Evolutionary conservation across 92 coral and sea anemone species (phyloP).

Genomic region (Phenganax stokvisi): DNA sequence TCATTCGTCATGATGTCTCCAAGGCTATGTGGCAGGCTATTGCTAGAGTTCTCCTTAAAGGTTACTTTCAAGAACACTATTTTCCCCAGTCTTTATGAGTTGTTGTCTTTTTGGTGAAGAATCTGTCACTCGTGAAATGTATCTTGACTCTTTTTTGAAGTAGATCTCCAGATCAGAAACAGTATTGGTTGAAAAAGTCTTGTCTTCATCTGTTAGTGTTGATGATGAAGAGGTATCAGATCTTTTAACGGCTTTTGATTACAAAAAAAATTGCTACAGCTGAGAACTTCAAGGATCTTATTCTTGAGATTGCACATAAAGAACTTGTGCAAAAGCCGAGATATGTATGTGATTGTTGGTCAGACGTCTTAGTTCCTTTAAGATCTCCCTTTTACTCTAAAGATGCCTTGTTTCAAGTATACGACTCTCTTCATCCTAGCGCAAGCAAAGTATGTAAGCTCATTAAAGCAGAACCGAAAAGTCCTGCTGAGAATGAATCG

Average conservation of each 20-base stretch:
- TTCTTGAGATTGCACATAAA: slow-evolving; percentile 6
- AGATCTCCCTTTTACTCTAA: neutral
- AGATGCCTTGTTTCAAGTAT: slow-evolving; percentile 1
- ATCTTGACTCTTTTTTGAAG: slow-evolving; percentile 1
- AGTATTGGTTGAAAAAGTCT: neutral
- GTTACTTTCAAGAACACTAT: neutral
- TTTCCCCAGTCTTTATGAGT: neutral
- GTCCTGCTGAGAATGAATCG: slow-evolving; percentile 7
- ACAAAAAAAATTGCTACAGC: slow-evolving; percentile 9
- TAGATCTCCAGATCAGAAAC: neutral
- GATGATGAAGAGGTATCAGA: slow-evolving; percentile 36
- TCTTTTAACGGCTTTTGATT: slow-evolving; percentile 16
- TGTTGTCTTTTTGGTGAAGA: slow-evolving; percentile 17
- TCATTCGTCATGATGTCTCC: neutral
- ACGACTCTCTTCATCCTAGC: slow-evolving; percentile 10
- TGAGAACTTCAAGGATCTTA: neutral
- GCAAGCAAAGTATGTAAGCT: slow-evolving; percentile 15
- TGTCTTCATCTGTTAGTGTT: neutral
- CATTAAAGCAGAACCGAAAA: neutral
- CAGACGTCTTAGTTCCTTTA: neutral
- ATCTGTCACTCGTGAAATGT: neutral
- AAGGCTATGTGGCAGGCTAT: slow-evolving; percentile 2
- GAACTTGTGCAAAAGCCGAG: slow-evolving; percentile 15
- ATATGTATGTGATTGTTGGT: slow-evolving; percentile 20
- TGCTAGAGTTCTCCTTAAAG: slow-evolving; percentile 11